These are phyloP conservation scores for Gopherus evgoodei DNA, from an alignment of 2,113 vertebrate genomes.

Conservation along the genomic window DNA sequence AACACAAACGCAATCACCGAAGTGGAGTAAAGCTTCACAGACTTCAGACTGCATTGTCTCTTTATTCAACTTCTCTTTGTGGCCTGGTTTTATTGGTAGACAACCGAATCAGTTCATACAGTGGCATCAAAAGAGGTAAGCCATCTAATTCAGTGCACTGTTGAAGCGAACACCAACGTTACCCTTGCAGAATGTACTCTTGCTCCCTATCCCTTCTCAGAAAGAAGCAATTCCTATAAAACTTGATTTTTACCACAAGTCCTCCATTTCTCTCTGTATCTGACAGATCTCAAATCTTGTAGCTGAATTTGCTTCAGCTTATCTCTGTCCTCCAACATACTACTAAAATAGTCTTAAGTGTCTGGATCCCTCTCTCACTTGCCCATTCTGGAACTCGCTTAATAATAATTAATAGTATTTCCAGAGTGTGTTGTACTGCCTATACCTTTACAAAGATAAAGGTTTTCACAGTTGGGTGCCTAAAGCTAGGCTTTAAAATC, in stretches of 20 bases:
- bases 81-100: conserved; percentile 95
- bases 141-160: fast-evolving
- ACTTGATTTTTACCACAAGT: background rate
- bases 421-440: background rate
- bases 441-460: background rate
- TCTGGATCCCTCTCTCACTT: background rate
- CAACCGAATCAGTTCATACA: conserved; percentile 97
- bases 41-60: conserved; percentile 93
- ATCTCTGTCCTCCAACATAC: background rate
- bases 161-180: background rate
- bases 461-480: background rate
- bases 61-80: conserved; percentile 95
- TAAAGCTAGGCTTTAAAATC: background rate
- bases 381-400: background rate
- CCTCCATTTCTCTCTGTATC: background rate
- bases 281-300: background rate
- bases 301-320: background rate
- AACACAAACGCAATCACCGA: conserved; percentile 89
- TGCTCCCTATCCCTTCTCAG: background rate
- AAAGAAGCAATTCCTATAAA: background rate
- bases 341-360: background rate
- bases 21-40: conserved; percentile 92
- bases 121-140: conserved; percentile 96
- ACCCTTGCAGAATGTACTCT: background rate
- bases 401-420: background rate